Base-by-base conservation (phyloP, 1,140 invertebrate species). In the Triops cancriformis region DNA sequence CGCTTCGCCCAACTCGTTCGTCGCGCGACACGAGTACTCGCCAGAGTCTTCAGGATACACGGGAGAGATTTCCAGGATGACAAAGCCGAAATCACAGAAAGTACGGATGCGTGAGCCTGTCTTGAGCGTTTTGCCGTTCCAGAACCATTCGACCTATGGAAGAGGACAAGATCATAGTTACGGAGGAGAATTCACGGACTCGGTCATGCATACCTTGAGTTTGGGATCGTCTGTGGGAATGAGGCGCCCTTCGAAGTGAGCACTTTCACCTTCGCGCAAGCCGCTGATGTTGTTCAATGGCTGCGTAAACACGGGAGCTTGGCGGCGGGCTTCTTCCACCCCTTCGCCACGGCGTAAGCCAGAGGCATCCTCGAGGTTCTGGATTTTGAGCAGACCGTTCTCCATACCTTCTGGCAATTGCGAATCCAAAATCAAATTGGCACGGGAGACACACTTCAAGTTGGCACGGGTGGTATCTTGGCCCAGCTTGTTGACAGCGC, bases 81-180 rank as follows among this genome's bases (percentile, higher is more conserved):
- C 94, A 83, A 97, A 97, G 73, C 95, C 95, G 86, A 97, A 97
- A 84, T 97, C 95, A 83, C 94, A 94, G 90, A 97, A 97, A 73
- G 93, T 96, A 74, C 94, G 90, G 86, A 97, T 96, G 80, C 95
- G 88, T 18, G 94, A 95, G 75, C 93, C 94, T 45, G 94, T 93
- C 85, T 91, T 91, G 72, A 97, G 85, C 28, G 94, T 91, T 86
- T 95, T 93, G 76, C 94, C 94, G 85, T 97, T 96, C 91, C 93
- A 95, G 86, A 93, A 95, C 95, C 95, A 97, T 88, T 97, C 94
- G 31, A 98, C 93, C 88, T 90, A 79, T 79, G 84, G 83, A 45
- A 77, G 5, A 14, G 9, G n/a, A 27, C 18, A 37, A 64, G 14
- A 14, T 28, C 3, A 14, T n/a, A 12, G 7, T 10, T 12, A 18